Evolutionary conservation across 2,797 vertebrate genomes (phyloP).

Genomic region (Taeniopygia guttata): DNA sequence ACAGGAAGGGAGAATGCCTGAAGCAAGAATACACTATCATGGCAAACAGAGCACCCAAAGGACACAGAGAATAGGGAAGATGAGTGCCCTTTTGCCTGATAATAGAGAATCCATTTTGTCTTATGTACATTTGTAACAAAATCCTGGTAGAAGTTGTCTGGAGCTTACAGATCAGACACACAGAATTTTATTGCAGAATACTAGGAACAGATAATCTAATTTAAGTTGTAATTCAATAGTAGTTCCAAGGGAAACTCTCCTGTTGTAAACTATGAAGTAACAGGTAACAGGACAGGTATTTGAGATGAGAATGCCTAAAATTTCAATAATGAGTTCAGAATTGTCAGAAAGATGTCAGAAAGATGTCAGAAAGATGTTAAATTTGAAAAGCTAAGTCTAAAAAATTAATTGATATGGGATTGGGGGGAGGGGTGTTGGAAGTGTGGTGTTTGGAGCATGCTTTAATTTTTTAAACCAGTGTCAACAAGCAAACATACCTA

Average conservation of each 20-base stretch:
- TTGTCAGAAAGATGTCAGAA: not conserved
- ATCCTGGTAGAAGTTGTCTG: not conserved
- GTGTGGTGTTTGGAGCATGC: fast-evolving
- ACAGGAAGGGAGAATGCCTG: not conserved
- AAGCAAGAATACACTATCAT: not conserved
- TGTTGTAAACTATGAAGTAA: not conserved
- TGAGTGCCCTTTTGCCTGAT: not conserved
- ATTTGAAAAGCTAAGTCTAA: not conserved
- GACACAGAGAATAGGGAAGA: too few species aligned
- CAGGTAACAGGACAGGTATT: not conserved
- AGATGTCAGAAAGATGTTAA: not conserved
- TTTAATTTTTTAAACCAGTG: not conserved
- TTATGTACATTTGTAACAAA: not conserved
- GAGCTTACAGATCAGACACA: fast-evolving
- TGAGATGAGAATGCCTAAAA: not conserved
- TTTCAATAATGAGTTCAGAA: not conserved
- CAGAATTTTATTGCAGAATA: not conserved
- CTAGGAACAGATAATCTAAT: not conserved
- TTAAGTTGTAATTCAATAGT: not conserved
- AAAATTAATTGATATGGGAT: fast-evolving
- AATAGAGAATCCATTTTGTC: not conserved
- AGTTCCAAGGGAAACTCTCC: not conserved
- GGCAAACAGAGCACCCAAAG: not conserved
- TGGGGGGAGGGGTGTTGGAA: too few species aligned
- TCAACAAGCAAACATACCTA: not conserved